These are phyloP conservation scores for Gymnoscopelus braueri DNA, from an alignment of 2,797 vertebrate species.

Conservation along the genomic window DNA sequence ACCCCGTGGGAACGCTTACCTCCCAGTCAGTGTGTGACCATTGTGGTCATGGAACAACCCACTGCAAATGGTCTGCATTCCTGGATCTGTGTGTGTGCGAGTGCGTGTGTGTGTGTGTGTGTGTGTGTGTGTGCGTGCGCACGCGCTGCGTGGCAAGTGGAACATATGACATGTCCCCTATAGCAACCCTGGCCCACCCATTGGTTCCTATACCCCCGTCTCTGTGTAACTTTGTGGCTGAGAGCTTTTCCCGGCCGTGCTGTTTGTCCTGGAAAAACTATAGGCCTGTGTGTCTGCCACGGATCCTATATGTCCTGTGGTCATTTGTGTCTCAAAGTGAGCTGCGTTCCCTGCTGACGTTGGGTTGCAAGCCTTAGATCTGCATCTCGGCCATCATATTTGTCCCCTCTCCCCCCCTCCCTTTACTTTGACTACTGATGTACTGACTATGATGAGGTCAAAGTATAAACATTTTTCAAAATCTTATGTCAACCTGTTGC, in stretches of 20 bases:
- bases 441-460: no score
- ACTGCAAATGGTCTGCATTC: constrained; percentile 12
- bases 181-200: constrained; percentile 27
- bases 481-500: no score
- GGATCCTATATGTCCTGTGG: constrained; percentile 11
- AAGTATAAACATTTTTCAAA: no score
- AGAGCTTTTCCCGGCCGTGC: constrained; percentile 26
- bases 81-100: neutral
- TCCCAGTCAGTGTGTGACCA: constrained; percentile 23
- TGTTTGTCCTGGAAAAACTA: constrained; percentile 51
- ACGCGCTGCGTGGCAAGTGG: constrained; percentile 14
- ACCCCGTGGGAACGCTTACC: constrained; percentile 34
- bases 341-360: constrained; percentile 3
- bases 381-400: no score
- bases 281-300: constrained; percentile 23
- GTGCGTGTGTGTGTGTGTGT: neutral
- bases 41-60: constrained; percentile 41
- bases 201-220: constrained; percentile 25
- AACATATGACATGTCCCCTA: neutral
- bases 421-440: no score
- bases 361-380: neutral
- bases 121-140: no score
- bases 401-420: no score
- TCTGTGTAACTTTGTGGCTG: constrained; percentile 45
- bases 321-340: constrained; percentile 9